A percentile compares a stretch with the other conserved stretches of the same genome.
Conservation (phyloP, 2,888 invertebrate genomes). For the Acrocyrtus sp. region DNA sequence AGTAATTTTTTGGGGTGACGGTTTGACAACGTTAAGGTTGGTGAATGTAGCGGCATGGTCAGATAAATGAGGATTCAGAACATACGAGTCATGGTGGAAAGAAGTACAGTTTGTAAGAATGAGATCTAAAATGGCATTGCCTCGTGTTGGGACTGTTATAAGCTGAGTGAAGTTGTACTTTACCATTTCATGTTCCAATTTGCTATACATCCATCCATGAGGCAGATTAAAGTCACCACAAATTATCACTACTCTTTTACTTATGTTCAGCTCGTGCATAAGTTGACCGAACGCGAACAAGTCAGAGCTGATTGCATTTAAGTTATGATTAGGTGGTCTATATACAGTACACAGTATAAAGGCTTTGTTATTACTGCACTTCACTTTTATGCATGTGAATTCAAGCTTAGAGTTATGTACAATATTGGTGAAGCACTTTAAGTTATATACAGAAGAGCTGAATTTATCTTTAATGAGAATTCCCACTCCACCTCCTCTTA, state of each 20-base stretch:
- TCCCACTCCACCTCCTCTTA: neutral
- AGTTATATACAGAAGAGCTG: neutral
- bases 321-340: conserved; percentile 8
- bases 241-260: neutral
- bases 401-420: too few species aligned
- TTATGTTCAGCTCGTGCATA: neutral
- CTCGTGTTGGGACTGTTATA: neutral
- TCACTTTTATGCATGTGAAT: too few species aligned
- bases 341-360: conserved; percentile 15
- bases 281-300: neutral
- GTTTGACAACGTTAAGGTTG: neutral
- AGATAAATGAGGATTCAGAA: neutral
- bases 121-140: conserved; percentile 8
- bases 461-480: neutral
- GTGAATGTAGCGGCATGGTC: neutral
- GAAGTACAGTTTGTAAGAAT: conserved; percentile 13
- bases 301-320: neutral
- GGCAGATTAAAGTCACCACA: conserved; percentile 3
- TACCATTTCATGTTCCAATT: neutral
- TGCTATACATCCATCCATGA: neutral
- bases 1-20: neutral
- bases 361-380: neutral
- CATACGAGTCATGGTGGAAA: too few species aligned
- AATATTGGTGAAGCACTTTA: neutral
- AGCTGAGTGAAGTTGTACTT: conserved; percentile 3